Evolutionary conservation across 2,113 vertebrate species (phyloP).

Genomic region (Indicator indicator): DNA sequence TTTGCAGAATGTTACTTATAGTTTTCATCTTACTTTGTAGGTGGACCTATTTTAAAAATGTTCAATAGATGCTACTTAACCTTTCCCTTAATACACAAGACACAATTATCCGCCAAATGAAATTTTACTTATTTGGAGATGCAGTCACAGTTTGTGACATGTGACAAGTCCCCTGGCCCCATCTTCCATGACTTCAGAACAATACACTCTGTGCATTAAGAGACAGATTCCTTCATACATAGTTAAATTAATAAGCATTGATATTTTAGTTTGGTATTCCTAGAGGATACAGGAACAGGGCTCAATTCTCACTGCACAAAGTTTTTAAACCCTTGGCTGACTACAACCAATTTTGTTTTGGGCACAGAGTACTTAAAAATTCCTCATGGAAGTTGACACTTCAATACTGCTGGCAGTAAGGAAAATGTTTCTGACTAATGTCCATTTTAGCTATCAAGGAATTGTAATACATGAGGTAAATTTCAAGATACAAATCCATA

Average conservation of each 20-base stretch:
- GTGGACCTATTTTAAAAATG: not conserved
- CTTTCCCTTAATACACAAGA: not conserved
- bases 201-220: not conserved
- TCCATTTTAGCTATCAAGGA: not conserved
- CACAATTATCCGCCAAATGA: not conserved
- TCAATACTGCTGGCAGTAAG: not conserved
- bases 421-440: not conserved
- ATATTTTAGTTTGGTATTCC: not conserved
- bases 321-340: not conserved
- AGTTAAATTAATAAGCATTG: not conserved
- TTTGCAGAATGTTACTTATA: not conserved
- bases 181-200: not conserved
- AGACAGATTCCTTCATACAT: rapidly evolving
- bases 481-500: not conserved
- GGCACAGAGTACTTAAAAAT: not conserved
- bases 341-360: not conserved
- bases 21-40: not conserved
- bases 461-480: not conserved
- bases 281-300: rapidly evolving
- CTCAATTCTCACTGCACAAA: not conserved
- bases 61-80: not conserved
- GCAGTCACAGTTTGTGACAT: not conserved
- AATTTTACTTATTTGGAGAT: not conserved
- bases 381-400: not conserved
- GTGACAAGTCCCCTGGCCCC: not conserved